phyloP scores from a whole-genome alignment of 2,888 invertebrate species.

The Leptogaster cylindrica region DNA sequence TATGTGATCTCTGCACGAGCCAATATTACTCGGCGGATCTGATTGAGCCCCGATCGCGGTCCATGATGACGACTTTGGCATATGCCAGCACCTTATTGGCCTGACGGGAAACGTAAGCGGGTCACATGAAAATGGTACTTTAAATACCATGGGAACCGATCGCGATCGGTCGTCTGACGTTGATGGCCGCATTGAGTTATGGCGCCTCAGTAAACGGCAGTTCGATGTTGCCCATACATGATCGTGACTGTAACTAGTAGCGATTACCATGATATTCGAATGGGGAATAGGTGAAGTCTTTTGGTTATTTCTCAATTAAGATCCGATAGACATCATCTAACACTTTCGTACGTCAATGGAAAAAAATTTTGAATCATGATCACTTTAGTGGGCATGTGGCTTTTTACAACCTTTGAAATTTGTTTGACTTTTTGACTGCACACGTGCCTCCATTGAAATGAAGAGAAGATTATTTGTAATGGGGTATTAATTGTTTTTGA shows the following conservation, averaged over 20 bases:
- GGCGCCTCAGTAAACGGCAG: background rate
- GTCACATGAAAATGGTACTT: background rate
- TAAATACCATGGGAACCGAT: slow-evolving; percentile 3
- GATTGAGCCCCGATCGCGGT: background rate
- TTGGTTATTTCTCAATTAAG: slow-evolving; percentile 21
- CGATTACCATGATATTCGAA: background rate
- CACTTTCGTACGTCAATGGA: too few relatives aligned
- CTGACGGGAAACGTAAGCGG: background rate
- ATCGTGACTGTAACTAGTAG: slow-evolving; percentile 6
- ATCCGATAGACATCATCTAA: slow-evolving; percentile 16
- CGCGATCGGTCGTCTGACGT: background rate
- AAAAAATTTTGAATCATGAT: too few relatives aligned
- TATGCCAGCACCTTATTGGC: background rate
- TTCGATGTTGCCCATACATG: background rate
- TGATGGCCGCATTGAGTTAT: slow-evolving; percentile 4
- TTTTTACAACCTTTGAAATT: too few relatives aligned
- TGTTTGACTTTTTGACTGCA: too few relatives aligned
- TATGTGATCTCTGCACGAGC: slow-evolving; percentile 15
- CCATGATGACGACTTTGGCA: slow-evolving; percentile 13
- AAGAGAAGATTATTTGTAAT: too few relatives aligned
- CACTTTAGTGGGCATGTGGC: too few relatives aligned
- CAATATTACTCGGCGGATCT: background rate
- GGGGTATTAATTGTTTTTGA: too few relatives aligned
- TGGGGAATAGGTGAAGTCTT: background rate
- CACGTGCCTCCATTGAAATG: too few relatives aligned